Conservation (phyloP, 2,797 vertebrate genomes). For the Mormyrops boulengeri region DNA sequence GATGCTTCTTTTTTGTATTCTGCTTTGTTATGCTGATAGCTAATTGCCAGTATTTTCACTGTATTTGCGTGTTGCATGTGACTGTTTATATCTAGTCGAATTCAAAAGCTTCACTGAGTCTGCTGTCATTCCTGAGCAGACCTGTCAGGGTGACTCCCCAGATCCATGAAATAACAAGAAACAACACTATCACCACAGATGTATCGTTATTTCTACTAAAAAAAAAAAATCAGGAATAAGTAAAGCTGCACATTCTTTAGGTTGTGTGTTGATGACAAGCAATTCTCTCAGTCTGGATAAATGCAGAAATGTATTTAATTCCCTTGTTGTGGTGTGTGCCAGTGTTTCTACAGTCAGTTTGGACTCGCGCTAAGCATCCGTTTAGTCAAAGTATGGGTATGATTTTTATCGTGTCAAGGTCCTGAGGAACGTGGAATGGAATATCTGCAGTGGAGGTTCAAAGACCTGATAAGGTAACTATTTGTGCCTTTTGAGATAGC, state of each 20-base stretch:
- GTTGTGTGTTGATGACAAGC: background rate
- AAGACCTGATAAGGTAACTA: conserved; percentile 8
- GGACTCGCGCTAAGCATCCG: background rate
- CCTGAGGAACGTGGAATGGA: background rate
- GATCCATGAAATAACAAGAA: background rate
- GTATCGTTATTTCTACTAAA: background rate
- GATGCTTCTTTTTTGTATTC: background rate
- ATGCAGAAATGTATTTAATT: background rate
- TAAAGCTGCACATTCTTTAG: background rate
- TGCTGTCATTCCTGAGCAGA: background rate
- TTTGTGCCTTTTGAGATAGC: background rate
- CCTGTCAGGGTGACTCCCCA: background rate
- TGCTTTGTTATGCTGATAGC: background rate
- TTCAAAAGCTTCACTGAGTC: background rate
- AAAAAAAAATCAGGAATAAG: background rate
- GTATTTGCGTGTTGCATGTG: background rate
- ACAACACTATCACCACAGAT: background rate
- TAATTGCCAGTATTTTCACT: background rate
- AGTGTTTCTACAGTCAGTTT: background rate
- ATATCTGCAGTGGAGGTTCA: background rate
- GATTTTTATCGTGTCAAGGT: background rate
- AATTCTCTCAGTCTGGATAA: background rate
- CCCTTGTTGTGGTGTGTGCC: background rate
- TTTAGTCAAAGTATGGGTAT: background rate
- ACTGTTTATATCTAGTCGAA: background rate